Evolutionary conservation across 2,113 vertebrate genomes (phyloP).

Genomic region (Anoura caudifer): DNA sequence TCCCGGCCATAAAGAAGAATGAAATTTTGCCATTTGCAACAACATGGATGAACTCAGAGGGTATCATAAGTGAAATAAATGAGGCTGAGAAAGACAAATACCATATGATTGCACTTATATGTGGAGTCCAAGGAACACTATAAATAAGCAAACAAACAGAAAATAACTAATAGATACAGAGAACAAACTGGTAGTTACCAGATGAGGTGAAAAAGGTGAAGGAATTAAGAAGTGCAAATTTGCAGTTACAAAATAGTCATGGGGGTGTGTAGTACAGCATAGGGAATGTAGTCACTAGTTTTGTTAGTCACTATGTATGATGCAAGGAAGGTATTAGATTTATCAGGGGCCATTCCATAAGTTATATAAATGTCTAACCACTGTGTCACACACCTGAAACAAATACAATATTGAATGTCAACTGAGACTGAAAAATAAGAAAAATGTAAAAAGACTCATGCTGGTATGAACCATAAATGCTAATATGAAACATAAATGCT

Average conservation of each 20-base stretch:
- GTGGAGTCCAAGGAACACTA: not conserved
- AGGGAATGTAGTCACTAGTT: not conserved
- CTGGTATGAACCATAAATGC: not conserved
- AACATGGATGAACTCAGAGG: not conserved
- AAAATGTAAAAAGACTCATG: not conserved
- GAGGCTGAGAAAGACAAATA: not conserved
- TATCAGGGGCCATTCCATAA: not conserved
- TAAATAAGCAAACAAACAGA: not conserved
- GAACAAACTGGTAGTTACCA: not conserved
- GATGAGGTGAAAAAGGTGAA: not conserved
- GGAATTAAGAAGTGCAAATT: not conserved
- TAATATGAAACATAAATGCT: not conserved
- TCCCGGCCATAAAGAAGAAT: not conserved
- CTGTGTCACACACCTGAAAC: not conserved
- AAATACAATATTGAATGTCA: not conserved
- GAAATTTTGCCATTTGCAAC: not conserved
- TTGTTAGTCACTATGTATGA: not conserved
- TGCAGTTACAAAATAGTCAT: not conserved
- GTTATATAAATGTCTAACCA: not conserved
- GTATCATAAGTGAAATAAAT: not conserved
- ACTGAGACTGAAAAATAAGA: not conserved
- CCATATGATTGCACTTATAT: not conserved
- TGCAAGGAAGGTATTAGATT: not conserved
- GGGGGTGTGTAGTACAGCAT: not conserved
- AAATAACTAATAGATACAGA: not conserved